Base-by-base conservation (phyloP, 2,888 invertebrate species). In the Abrostola tripartita region DNA sequence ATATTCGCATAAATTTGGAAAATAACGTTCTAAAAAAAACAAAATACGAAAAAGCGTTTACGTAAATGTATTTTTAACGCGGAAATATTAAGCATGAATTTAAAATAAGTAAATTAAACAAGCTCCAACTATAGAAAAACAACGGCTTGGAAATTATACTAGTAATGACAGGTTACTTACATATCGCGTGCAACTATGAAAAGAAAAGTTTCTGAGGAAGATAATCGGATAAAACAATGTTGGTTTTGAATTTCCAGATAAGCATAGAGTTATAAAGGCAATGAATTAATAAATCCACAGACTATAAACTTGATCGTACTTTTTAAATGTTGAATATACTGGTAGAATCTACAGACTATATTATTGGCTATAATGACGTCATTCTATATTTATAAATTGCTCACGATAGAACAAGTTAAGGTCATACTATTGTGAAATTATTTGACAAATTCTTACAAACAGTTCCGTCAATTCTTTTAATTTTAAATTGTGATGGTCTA, bases 361-460 rank as follows among this genome's bases (percentile, higher is more conserved):
- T 77, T 57, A 67, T 59, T 74, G 58, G 56, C 55, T 78, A 59
- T 59, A 60, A 65, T 44, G 60, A 68, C 61, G 69, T 71, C 57
- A 64, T 60, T 60, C 62, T 50, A 60, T 7, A 14, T 14, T 24
- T 71, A 57, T 35, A 65, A 77, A 68, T 74, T 78, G 64, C 71
- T 70, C 52, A 68, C 61, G 68, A 69, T 56, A 65, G 52, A 52
- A 50, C 52, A n/a, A 56, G 58, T 64, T 57, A 68, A 72, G 77
- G 76, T 74, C 65, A 53, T 36, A 56, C n/a, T 38, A 62, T 79
- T 79, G 55, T 42, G 71, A 60, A 76, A 78, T 63, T 52, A 58
- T 68, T 76, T 54, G 66, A 65, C 68, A 68, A 59, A 52, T 47
- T 52, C 68, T 76, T 65, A 71, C 65, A 62, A 54, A 67, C 57